A percentile compares a stretch with the other conserved stretches of the same genome.
phyloP scores from a whole-genome alignment of 2,888 invertebrate species.

The Oxyscelio sp. region DNA sequence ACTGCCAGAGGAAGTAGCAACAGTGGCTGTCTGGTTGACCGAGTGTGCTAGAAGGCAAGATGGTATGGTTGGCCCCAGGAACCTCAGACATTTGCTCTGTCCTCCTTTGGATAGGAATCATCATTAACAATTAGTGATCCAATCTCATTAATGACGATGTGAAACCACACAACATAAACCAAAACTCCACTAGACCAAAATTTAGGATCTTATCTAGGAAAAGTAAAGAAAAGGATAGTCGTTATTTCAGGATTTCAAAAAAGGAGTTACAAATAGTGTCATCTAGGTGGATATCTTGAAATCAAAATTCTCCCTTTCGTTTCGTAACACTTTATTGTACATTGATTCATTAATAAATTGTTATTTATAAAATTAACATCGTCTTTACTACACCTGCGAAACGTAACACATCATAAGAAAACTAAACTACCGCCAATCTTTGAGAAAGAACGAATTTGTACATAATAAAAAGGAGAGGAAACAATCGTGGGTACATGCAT shows the following conservation, averaged over 20 bases:
- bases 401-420: conserved; percentile 41
- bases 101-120: conserved; percentile 90
- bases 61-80: conserved; percentile 92
- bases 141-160: too few relatives aligned
- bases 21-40: conserved; percentile 86
- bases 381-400: conserved; percentile 34
- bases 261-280: not conserved
- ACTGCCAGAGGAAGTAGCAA: conserved; percentile 83
- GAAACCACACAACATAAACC: too few relatives aligned
- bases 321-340: conserved; percentile 63
- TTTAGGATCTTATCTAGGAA: too few relatives aligned
- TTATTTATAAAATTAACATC: conserved; percentile 63
- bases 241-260: not conserved
- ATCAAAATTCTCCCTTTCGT: conserved; percentile 6
- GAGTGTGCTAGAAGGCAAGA: conserved; percentile 90
- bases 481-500: not conserved
- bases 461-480: too few relatives aligned
- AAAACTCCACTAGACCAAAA: not conserved
- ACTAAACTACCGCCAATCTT: conserved; percentile 32
- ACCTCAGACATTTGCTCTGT: conserved; percentile 92
- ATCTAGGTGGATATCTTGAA: not conserved
- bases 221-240: not conserved
- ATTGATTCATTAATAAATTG: conserved; percentile 62
- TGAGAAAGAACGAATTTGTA: conserved; percentile 3
- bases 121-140: too few relatives aligned